Percentiles rank a stretch among this genome's conserved stretches.
These are phyloP conservation scores for Colletes latitarsis DNA, from an alignment of 1,140 invertebrate genomes.

Conservation along the genomic window DNA sequence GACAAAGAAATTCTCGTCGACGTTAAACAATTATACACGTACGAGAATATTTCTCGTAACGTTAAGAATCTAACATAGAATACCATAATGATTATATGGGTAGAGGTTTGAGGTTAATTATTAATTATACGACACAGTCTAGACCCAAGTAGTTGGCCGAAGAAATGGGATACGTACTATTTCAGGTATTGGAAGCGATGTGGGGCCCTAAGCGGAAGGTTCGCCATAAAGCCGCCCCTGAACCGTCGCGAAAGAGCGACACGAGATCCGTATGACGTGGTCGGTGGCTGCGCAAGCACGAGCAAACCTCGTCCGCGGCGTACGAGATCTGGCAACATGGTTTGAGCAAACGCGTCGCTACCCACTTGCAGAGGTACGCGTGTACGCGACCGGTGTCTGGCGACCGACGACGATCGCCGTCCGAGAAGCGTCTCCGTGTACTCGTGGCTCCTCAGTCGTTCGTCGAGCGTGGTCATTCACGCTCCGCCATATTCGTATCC, in stretches of 20 bases:
- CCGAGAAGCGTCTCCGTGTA: background rate
- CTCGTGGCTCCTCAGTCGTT: constrained; percentile 23
- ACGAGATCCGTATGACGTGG: background rate
- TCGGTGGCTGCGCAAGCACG: constrained; percentile 7
- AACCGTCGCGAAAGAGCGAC: background rate
- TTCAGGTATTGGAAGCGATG: too few species aligned
- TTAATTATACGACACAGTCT: too few species aligned
- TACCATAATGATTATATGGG: too few species aligned
- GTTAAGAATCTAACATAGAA: too few species aligned
- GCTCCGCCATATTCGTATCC: background rate
- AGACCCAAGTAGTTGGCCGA: too few species aligned
- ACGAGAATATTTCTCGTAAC: too few species aligned
- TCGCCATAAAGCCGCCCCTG: too few species aligned
- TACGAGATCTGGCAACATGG: constrained; percentile 11
- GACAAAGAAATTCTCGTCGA: background rate
- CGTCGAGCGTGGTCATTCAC: constrained; percentile 20
- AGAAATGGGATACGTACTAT: too few species aligned
- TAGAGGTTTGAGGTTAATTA: too few species aligned
- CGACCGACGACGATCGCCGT: constrained; percentile 15
- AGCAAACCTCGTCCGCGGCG: background rate
- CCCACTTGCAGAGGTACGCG: background rate
- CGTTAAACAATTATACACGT: background rate
- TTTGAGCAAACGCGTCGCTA: constrained; percentile 30
- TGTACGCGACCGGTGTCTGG: background rate
- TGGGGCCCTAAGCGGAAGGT: too few species aligned